A percentile compares a stretch with the other conserved stretches of the same genome.
Evolutionary conservation across 2,797 vertebrate genomes (phyloP).

Genomic region (Acipenser oxyrinchus): DNA sequence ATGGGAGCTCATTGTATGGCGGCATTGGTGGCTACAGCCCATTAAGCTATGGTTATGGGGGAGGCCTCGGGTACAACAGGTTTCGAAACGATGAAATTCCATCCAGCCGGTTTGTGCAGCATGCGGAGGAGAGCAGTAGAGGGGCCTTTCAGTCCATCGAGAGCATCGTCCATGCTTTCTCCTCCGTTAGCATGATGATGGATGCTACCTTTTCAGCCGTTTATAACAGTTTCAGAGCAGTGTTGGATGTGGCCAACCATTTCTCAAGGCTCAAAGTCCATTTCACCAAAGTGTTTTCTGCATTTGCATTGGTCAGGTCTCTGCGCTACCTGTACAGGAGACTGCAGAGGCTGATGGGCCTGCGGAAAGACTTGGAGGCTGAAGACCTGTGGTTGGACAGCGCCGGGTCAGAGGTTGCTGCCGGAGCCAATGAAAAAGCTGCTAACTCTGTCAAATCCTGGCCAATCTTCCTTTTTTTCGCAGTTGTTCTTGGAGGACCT

Average conservation of each 20-base stretch:
- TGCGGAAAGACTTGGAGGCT: conserved; percentile 64
- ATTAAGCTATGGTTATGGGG: conserved; percentile 65
- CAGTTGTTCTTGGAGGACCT: conserved; percentile 87
- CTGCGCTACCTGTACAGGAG: conserved; percentile 80
- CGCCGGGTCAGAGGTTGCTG: conserved; percentile 56
- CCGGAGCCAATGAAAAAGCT: conserved; percentile 44
- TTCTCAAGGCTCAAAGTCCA: conserved; percentile 86
- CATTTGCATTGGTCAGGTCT: conserved; percentile 88
- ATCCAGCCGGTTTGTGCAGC: conserved; percentile 88
- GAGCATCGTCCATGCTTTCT: conserved; percentile 94
- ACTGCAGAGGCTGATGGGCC: conserved; percentile 72
- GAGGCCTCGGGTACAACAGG: conserved; percentile 73
- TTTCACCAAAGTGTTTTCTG: conserved; percentile 89
- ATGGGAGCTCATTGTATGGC: conserved; percentile 78
- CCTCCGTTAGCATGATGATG: conserved; percentile 96
- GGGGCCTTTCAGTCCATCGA: conserved; percentile 96
- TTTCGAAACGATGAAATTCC: conserved; percentile 65
- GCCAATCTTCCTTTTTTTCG: conserved; percentile 93
- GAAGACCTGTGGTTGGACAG: conserved; percentile 92
- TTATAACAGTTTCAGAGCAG: conserved; percentile 93
- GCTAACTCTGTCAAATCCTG: conserved; percentile 80
- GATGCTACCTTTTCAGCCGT: conserved; percentile 95
- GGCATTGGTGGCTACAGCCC: conserved; percentile 75
- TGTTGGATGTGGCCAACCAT: conserved; percentile 94
- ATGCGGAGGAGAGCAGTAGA: conserved; percentile 92